phyloP scores from a whole-genome alignment of 2,888 invertebrate species.

The Patella pellucida region DNA sequence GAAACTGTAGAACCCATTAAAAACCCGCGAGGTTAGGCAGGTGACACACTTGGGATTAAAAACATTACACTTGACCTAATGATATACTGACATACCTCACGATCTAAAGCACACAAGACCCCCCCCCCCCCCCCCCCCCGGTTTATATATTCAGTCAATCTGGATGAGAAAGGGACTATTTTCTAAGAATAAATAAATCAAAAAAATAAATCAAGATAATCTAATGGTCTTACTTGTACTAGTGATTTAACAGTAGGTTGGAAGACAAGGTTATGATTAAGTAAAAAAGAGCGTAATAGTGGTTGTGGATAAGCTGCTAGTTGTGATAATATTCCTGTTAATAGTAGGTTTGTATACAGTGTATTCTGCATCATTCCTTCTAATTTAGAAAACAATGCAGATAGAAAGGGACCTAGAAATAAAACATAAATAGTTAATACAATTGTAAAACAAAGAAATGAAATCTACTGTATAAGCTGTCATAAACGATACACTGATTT shows the following conservation, averaged over 20 bases:
- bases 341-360: constrained; percentile 86
- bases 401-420: constrained; percentile 81
- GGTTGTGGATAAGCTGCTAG: constrained; percentile 92
- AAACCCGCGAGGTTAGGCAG: no score
- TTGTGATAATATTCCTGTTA: constrained; percentile 88
- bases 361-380: constrained; percentile 88
- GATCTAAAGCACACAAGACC: no score
- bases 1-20: no score
- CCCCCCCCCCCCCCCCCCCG: no score
- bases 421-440: constrained; percentile 15
- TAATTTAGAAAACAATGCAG: constrained; percentile 83
- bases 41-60: no score
- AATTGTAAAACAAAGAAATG: not conserved
- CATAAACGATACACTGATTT: not conserved
- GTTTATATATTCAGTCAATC: no score
- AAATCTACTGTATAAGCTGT: not conserved
- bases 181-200: no score
- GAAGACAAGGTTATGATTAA: constrained; percentile 87
- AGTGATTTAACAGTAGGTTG: constrained; percentile 92
- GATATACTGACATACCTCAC: no score
- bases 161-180: no score
- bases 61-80: no score
- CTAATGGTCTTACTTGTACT: constrained; percentile 79
- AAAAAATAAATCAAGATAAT: no score
- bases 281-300: constrained; percentile 86